Evolutionary conservation across 1,140 invertebrate species (phyloP).

Genomic region (Batillaria attramentaria): DNA sequence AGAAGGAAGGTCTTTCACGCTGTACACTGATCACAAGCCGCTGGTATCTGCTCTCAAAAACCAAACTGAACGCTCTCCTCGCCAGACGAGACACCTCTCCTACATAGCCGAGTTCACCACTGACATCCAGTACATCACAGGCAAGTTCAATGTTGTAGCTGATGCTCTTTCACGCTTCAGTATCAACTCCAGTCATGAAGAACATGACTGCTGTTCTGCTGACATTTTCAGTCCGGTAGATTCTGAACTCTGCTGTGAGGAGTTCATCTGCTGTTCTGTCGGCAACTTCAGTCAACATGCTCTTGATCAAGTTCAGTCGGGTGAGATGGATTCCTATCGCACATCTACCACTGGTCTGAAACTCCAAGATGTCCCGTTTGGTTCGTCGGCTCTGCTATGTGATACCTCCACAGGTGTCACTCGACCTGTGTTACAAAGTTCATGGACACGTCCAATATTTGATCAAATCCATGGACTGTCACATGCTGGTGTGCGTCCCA

Average conservation of each 20-base stretch:
- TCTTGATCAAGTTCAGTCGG: not conserved
- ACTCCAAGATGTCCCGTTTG: not conserved
- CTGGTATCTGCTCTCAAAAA: not conserved
- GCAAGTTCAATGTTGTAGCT: constrained; percentile 18
- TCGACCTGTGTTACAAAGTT: not conserved
- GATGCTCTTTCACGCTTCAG: constrained; percentile 24
- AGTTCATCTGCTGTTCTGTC: not conserved
- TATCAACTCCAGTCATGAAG: not conserved
- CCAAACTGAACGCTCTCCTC: constrained; percentile 23
- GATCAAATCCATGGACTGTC: constrained; percentile 25
- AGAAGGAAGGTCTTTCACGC: constrained; percentile 15
- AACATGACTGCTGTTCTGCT: not conserved
- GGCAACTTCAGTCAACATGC: not conserved
- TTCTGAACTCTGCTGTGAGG: too few species aligned
- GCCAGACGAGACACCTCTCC: constrained; percentile 13
- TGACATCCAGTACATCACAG: constrained; percentile 20
- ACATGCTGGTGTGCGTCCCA: constrained; percentile 4
- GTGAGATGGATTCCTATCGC: constrained; percentile 1
- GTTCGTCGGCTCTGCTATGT: not conserved
- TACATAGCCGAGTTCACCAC: constrained; percentile 30
- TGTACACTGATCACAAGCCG: constrained; percentile 22
- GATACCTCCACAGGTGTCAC: not conserved
- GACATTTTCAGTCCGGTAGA: not conserved
- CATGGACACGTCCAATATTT: constrained; percentile 6
- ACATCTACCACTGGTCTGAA: not conserved